Conservation (phyloP, 2,113 vertebrate species). For the Myotis davidii region DNA sequence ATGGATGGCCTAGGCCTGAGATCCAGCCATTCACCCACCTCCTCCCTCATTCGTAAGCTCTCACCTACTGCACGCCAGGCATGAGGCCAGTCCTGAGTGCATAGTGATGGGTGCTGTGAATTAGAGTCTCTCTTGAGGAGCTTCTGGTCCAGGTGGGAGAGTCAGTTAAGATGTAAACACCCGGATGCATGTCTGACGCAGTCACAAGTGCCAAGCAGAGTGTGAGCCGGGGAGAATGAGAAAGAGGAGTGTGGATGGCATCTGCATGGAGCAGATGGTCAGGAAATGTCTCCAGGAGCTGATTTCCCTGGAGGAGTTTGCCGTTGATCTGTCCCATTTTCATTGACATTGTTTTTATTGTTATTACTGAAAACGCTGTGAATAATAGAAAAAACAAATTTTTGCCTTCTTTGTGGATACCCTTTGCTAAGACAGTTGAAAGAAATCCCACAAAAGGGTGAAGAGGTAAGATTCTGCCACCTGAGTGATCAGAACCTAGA, state of each 20-base stretch:
- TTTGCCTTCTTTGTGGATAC: neutral
- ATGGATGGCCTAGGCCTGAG: neutral
- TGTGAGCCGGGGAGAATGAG: neutral
- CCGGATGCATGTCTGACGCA: fast-evolving
- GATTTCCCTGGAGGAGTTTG: neutral
- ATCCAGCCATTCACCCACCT: fast-evolving
- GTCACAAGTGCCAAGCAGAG: neutral
- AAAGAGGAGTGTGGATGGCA: neutral
- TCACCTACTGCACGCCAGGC: too few species aligned
- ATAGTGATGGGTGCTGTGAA: neutral
- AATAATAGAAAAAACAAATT: neutral
- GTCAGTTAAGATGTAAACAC: fast-evolving
- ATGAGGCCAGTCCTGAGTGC: fast-evolving
- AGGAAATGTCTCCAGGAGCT: neutral
- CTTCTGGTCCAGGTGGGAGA: neutral
- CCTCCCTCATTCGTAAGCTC: neutral
- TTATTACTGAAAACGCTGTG: neutral
- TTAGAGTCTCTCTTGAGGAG: neutral
- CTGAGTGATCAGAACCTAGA: neutral
- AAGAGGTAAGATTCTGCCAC: neutral
- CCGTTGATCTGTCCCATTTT: neutral
- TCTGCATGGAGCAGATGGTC: too few species aligned
- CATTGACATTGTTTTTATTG: neutral
- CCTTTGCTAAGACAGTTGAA: neutral
- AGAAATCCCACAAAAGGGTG: neutral